phyloP scores from a whole-genome alignment of 2,888 invertebrate genomes.

The Cerastis leucographa region DNA sequence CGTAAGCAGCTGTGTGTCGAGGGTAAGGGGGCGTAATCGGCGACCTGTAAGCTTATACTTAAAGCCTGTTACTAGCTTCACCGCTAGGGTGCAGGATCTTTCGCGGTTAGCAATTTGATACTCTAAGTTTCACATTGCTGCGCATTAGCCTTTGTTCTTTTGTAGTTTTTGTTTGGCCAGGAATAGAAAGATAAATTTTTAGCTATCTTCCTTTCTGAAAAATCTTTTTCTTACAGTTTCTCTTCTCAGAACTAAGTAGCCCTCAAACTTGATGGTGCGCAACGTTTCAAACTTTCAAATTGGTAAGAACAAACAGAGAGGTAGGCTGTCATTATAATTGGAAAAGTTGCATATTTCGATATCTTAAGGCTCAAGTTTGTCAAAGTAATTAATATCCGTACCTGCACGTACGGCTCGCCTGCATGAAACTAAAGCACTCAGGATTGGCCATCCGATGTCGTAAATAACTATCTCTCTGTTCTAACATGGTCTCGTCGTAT shows the following conservation, averaged over 20 bases:
- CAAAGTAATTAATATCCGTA: conserved; percentile 11
- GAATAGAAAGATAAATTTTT: neutral
- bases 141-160: neutral
- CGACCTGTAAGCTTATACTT: conserved; percentile 34
- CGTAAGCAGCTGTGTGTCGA: conserved; percentile 43
- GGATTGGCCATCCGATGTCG: conserved; percentile 31
- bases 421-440: neutral
- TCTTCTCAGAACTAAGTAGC: neutral
- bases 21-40: conserved; percentile 30
- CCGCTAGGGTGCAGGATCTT: neutral
- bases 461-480: conserved; percentile 5
- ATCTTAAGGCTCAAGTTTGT: neutral
- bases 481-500: neutral
- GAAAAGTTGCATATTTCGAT: neutral
- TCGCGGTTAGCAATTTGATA: neutral
- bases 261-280: neutral
- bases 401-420: too few species aligned
- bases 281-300: neutral
- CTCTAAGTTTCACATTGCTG: neutral
- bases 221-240: neutral
- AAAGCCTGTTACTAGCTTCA: conserved; percentile 10
- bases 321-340: neutral
- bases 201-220: neutral
- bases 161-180: neutral
- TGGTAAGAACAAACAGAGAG: neutral